Evolutionary conservation across 2,888 invertebrate species (phyloP), one percentile per base, ranked within the genome.

Genomic region (Limnephilus marmoratus): DNA sequence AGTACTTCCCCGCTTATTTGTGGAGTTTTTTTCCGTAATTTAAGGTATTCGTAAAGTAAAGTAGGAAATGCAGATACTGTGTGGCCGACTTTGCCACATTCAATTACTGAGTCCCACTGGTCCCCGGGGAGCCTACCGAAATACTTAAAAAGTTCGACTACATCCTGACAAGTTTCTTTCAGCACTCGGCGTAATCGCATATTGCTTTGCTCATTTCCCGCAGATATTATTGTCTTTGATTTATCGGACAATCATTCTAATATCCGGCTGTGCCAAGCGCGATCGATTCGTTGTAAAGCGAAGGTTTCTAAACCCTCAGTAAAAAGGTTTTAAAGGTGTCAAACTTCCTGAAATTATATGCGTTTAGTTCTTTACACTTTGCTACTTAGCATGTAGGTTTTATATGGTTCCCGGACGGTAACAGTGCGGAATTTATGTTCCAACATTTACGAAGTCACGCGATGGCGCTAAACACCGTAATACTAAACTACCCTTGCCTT

Each of bases 401-500:
- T 68, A 7, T 68, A 68, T 68, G 9, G 7, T 68, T n/a, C 68
- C 2, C 68, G 68, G 68, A 68, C n/a, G 68, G 68, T 24, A 68
- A n/a, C 68, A 68, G 68, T n/a, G 7, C 11, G 9, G 68, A 68
- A 68, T n/a, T 68, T 68, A 68, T 68, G 68, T 68, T 24, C 68
- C 68, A 68, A 68, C 68, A 68, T 68, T 68, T 68, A 87, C 53
- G 45, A 34, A 87, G 86, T 87, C 86, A 87, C 87, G 87, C 53
- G 86, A 87, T 87, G 24, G 53, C 29, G 29, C 49, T 7, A 18
- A 18, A 15, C 31, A 31, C 34, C 18, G 87, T 68, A 34, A 87
- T 34, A 31, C n/a, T 86, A 41, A 85, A 41, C 85, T 68, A 31
- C 87, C 53, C 49, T 87, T 34, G 29, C 87, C 53, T 85, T 85